Evolutionary conservation across 2,888 invertebrate genomes (phyloP), one percentile per base, ranked within the genome.

Genomic region (Trichopoda pennipes): DNA sequence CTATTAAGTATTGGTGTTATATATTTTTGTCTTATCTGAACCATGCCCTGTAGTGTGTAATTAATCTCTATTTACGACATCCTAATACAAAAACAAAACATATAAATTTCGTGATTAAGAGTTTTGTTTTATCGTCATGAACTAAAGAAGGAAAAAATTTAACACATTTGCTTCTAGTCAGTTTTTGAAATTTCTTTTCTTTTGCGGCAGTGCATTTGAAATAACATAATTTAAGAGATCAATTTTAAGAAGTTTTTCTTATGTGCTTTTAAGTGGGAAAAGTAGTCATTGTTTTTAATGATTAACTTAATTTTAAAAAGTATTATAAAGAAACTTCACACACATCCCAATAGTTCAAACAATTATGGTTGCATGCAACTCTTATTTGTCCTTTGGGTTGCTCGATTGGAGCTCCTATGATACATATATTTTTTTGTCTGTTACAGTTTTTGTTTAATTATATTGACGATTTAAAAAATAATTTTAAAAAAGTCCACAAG

Each of bases 1-100:
- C 79, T 56, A 56, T 47, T 72, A 70, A 53, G 8, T 73, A 51
- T 51, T 73, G 68, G 69, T 35, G 77, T 63, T 72, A 49, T 73
- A 47, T 61, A 47, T 74, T 76, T 53, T 38, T 75, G 60, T 66
- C 73, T 49, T 64, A 68, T 51, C 56, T 76, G 56, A 63, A 75
- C 78, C 84, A 85, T 85, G 84, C 80, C 85, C 84, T 85, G 81
- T 81, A 84, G 85, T 84, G 79, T 84, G 85, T 85, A 86, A 84
- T 86, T 85, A 85, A 86, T 85, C 85, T 84, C 83, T 74, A 76
- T 80, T 80, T 82, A 81, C 80, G 75, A 79, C 75, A 79, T 69
- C 78, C 84, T 80, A 78, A 72, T 51, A 85, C 81, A 69, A 66
- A 49, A 23, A 42, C 35, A 42, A 47, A 47, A 23, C 23, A 64